Percentiles rank a stretch among this genome's conserved stretches.
These are phyloP conservation scores for Heliconius congener DNA, from an alignment of 1,140 invertebrate species.

Conservation along the genomic window DNA sequence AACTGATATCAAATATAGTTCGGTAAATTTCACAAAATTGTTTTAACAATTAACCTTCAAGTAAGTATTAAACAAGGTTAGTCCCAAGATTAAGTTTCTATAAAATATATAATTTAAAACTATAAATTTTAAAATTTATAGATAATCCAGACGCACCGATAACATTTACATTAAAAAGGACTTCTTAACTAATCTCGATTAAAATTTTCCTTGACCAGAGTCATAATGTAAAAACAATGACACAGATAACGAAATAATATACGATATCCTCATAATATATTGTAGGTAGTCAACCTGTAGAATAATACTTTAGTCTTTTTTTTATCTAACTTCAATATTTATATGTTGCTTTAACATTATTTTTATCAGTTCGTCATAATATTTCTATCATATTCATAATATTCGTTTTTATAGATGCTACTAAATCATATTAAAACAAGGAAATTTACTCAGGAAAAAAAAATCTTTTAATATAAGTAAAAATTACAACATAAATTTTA, in stretches of 20 bases:
- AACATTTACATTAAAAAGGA: not conserved
- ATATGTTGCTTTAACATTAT: not conserved
- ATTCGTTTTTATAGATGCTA: no score
- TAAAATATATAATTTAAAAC: not conserved
- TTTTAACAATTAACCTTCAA: no score
- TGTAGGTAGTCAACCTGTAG: not conserved
- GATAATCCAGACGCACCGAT: not conserved
- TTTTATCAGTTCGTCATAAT: not conserved
- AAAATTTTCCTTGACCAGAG: constrained; percentile 20
- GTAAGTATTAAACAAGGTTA: not conserved
- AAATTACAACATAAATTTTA: no score
- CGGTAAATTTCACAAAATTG: no score
- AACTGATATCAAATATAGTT: no score
- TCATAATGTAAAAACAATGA: not conserved
- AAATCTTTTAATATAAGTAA: no score
- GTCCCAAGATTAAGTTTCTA: not conserved
- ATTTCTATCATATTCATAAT: no score
- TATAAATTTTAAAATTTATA: not conserved
- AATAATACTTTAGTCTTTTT: not conserved
- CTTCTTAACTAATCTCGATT: constrained; percentile 2
- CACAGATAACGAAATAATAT: not conserved
- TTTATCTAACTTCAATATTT: not conserved
- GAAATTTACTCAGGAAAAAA: no score
- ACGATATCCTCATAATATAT: not conserved
- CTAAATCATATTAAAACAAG: no score